Base-by-base conservation (phyloP, 2,113 vertebrate species). In the Drymodes brunneopygia region DNA sequence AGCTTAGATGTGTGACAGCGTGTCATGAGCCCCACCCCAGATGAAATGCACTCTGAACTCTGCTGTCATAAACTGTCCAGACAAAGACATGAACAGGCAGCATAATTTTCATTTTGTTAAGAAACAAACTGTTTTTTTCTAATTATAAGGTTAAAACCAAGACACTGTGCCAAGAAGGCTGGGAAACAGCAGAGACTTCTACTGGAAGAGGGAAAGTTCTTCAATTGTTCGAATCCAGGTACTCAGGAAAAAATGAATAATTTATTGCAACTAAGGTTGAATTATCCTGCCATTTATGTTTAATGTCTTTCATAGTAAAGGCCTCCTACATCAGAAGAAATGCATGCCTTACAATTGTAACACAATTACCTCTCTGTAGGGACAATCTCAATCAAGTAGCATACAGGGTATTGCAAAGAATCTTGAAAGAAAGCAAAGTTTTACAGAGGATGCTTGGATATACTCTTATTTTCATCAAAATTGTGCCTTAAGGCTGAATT, bases 211-310 rank as follows among this genome's bases (percentile, higher is more conserved):
- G 13, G 15, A 40, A 91, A 84, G n/a, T 66, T 92, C 58, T 85
- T 88, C 35, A 78, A 6, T 58, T 86, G 69, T 57, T 92, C 10
- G 2, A 83, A 73, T 50, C 25, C 57, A 92, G 60, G 44, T 91
- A 90, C 47, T 70, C 56, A 74, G 64, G 29, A 58, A 86, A 83
- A 92, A 91, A 88, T 80, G 14, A 94, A 81, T 86, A 86, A 95
- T 92, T 90, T 71, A 84, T 86, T 82, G 65, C 65, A 81, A 71
- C 17, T 14, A 62, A 71, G 80, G 28, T 15, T 92, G 77, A 82
- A 73, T 90, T 88, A 86, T 78, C 40, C 44, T 74, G 77, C 72
- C 82, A 94, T 92, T 92, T 94, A 81, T 92, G 53, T 86, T 86
- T 93, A 90, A 84, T 74, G 42, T 65, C 23, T 92, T 85, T 69